Evolutionary conservation across 2,113 vertebrate genomes (phyloP).

Genomic region (Archilochus colubris): DNA sequence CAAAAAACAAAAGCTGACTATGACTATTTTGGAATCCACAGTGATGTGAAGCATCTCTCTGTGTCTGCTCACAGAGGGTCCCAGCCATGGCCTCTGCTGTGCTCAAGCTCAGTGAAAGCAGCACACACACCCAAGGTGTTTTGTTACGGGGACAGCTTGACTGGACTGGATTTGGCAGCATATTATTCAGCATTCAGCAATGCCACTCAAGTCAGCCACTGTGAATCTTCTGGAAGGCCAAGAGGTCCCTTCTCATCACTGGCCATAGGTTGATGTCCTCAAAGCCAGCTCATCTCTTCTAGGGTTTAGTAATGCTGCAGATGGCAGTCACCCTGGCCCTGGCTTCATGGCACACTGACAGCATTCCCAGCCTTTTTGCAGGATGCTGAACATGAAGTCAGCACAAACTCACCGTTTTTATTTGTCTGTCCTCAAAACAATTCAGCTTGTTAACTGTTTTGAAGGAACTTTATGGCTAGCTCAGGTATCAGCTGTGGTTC

Average conservation of each 20-base stretch:
- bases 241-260: neutral
- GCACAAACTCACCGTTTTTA: neutral
- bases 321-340: neutral
- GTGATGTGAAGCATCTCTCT: fast-evolving
- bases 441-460: neutral
- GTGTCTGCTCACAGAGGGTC: neutral
- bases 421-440: neutral
- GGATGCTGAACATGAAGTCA: neutral
- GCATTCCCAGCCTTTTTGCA: fast-evolving
- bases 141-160: neutral
- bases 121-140: neutral
- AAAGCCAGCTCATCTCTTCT: neutral
- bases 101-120: neutral
- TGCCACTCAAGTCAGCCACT: neutral
- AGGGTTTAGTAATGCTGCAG: neutral
- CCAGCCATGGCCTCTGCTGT: neutral
- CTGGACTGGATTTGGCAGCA: neutral
- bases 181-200: neutral
- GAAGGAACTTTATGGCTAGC: neutral
- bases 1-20: neutral
- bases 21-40: neutral
- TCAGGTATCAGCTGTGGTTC: neutral
- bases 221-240: neutral
- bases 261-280: neutral
- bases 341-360: neutral